Conservation (phyloP, 2,888 invertebrate species). For the Agonum fuliginosum region DNA sequence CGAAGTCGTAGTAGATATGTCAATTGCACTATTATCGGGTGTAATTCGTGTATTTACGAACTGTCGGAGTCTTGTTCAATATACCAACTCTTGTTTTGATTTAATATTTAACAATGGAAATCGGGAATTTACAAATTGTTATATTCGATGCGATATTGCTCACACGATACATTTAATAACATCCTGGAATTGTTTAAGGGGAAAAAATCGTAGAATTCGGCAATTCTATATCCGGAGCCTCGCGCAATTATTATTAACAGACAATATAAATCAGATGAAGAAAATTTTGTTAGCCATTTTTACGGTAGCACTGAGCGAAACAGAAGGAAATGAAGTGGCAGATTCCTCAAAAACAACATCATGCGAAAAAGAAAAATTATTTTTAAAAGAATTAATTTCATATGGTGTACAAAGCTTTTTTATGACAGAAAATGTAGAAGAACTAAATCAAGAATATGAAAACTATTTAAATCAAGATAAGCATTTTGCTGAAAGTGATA, state of each 20-base stretch:
- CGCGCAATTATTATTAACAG: neutral
- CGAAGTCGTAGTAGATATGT: no score
- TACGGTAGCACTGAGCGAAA: slow-evolving; percentile 3
- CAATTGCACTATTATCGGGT: no score
- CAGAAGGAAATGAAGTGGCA: neutral
- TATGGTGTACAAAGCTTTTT: slow-evolving; percentile 24
- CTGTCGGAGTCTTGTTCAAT: no score
- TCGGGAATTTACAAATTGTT: slow-evolving; percentile 7
- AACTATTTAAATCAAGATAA: neutral
- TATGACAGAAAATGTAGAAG: no score
- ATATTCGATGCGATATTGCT: slow-evolving; percentile 58
- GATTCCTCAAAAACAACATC: slow-evolving; percentile 11
- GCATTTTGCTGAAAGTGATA: neutral
- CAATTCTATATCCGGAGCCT: slow-evolving; percentile 7
- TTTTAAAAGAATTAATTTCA: slow-evolving; percentile 49
- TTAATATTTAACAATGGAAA: slow-evolving; percentile 27
- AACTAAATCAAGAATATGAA: neutral
- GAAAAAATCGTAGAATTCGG: slow-evolving; percentile 8
- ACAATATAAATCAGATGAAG: neutral
- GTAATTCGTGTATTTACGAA: no score
- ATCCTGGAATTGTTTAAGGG: slow-evolving; percentile 33
- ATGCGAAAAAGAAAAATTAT: slow-evolving; percentile 45
- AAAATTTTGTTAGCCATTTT: slow-evolving; percentile 5
- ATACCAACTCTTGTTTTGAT: slow-evolving; percentile 34
- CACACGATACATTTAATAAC: slow-evolving; percentile 56